Conservation (phyloP, 2,113 vertebrate genomes). For the Boleophthalmus pectinirostris region DNA sequence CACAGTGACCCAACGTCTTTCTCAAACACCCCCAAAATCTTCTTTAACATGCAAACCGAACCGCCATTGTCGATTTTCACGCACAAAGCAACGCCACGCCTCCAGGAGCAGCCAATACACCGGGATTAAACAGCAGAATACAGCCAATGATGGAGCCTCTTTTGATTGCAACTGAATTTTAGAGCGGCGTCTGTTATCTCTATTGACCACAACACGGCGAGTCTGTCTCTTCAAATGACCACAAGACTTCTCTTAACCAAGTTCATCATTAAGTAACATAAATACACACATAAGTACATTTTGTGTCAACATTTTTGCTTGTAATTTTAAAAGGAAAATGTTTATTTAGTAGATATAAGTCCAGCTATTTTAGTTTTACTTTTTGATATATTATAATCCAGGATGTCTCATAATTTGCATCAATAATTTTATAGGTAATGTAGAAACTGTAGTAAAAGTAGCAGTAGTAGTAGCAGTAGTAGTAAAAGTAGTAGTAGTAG, state of each 20-base stretch:
- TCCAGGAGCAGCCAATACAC: slow-evolving; percentile 32
- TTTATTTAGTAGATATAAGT: no score
- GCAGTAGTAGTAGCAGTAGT: no score
- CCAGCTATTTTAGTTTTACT: no score
- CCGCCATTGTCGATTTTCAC: slow-evolving; percentile 55
- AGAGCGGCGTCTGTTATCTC: slow-evolving; percentile 10
- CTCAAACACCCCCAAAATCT: slow-evolving; percentile 38
- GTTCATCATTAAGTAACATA: no score
- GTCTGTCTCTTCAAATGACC: neutral
- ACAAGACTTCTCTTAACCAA: neutral
- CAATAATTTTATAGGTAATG: no score
- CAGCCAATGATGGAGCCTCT: slow-evolving; percentile 64
- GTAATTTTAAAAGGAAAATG: no score
- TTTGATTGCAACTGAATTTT: slow-evolving; percentile 57
- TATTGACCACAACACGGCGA: neutral
- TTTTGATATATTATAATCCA: no score
- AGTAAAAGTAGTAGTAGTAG: no score
- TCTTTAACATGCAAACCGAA: slow-evolving; percentile 73
- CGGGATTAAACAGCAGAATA: slow-evolving; percentile 30
- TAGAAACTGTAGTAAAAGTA: no score
- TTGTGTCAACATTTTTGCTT: no score
- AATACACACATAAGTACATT: no score
- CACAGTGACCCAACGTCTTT: slow-evolving; percentile 54
- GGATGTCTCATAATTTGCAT: no score
- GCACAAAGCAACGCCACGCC: slow-evolving; percentile 54